Evolutionary conservation across 2,113 vertebrate genomes (phyloP).

Genomic region (Ctenodactylus gundi): DNA sequence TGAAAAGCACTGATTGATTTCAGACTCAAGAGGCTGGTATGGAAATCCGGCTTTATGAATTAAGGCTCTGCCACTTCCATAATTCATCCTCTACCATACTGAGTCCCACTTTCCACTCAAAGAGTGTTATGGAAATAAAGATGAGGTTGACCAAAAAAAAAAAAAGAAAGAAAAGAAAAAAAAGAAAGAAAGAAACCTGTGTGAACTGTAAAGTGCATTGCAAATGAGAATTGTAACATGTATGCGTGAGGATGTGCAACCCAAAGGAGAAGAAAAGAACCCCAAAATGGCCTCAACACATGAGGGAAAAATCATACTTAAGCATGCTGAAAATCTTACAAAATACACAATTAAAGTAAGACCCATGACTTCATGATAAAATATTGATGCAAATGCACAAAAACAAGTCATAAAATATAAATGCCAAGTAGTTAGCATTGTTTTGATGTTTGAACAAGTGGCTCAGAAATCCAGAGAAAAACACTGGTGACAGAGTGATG

Average conservation of each 20-base stretch:
- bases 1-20: neutral
- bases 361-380: conserved; percentile 43
- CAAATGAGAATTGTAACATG: neutral
- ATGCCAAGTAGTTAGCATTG: conserved; percentile 50
- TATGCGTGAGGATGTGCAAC: neutral
- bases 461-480: conserved; percentile 17
- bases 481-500: neutral
- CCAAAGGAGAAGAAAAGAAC: neutral
- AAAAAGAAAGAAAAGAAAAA: neutral
- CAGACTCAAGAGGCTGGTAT: neutral
- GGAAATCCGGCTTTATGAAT: neutral
- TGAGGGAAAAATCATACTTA: conserved; percentile 45
- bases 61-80: neutral
- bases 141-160: neutral
- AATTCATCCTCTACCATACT: neutral
- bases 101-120: neutral
- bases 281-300: neutral
- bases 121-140: neutral
- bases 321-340: conserved; percentile 16
- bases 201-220: neutral
- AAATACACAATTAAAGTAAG: conserved; percentile 56
- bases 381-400: conserved; percentile 60
- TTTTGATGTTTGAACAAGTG: conserved; percentile 55
- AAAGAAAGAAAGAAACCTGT: neutral
- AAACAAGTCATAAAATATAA: conserved; percentile 68